Conservation (phyloP, 2,888 invertebrate species). For the Zaprionus bogoriensis region DNA sequence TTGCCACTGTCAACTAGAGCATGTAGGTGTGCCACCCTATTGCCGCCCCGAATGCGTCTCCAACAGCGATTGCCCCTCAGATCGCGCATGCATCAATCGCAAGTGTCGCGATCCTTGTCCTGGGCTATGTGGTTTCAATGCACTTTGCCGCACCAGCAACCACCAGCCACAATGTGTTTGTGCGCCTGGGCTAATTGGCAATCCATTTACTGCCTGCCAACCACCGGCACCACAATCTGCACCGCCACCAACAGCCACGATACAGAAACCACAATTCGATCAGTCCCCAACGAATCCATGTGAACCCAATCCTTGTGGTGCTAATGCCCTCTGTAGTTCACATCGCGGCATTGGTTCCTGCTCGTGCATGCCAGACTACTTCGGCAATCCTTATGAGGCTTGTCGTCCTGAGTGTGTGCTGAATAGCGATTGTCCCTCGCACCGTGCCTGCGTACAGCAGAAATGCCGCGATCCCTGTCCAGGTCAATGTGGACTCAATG, state of each 20-base stretch:
- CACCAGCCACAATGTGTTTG: constrained; percentile 90
- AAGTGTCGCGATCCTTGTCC: constrained; percentile 91
- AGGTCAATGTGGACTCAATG: constrained; percentile 89
- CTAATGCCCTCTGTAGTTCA: constrained; percentile 86
- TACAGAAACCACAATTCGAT: constrained; percentile 61
- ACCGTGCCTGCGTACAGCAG: constrained; percentile 88
- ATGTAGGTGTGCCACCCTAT: constrained; percentile 87
- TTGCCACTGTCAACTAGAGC: constrained; percentile 88
- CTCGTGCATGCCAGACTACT: constrained; percentile 87
- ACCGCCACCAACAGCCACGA: constrained; percentile 24
- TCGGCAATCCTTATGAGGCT: constrained; percentile 86
- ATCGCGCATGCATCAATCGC: constrained; percentile 89
- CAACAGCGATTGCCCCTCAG: constrained; percentile 88
- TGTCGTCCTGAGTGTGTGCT: constrained; percentile 92
- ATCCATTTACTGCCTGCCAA: constrained; percentile 88
- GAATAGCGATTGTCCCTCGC: constrained; percentile 90
- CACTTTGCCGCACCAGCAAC: constrained; percentile 89
- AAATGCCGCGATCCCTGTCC: constrained; percentile 92
- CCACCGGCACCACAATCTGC: constrained; percentile 32
- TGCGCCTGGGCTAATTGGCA: constrained; percentile 86
- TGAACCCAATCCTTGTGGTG: constrained; percentile 89
- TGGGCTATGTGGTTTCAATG: constrained; percentile 88
- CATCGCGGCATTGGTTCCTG: constrained; percentile 88
- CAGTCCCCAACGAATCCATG: constrained; percentile 84
- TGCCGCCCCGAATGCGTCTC: constrained; percentile 90